phyloP scores from a whole-genome alignment of 2,888 invertebrate species.

The Caradrina clavipalpis region DNA sequence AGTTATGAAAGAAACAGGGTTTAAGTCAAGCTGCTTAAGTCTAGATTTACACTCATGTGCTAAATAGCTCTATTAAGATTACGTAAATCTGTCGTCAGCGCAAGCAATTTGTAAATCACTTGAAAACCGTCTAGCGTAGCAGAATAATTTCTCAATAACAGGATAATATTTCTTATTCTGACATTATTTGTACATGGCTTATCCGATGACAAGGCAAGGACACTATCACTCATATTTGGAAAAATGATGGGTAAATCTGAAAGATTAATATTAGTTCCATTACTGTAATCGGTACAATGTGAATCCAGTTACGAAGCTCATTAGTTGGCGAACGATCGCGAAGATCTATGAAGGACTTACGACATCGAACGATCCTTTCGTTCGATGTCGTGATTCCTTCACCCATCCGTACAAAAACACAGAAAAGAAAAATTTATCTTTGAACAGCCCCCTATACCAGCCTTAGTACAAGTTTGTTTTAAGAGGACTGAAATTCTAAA shows the following conservation, averaged over 20 bases:
- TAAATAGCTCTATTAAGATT: neutral
- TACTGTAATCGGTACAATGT: conserved; percentile 22
- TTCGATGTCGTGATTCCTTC: too few relatives aligned
- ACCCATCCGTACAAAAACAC: neutral
- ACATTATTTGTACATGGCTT: neutral
- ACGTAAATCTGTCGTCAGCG: neutral
- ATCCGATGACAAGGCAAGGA: neutral
- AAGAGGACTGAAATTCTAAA: conserved; percentile 22
- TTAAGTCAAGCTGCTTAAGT: neutral
- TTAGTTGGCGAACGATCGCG: conserved; percentile 18
- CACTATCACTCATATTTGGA: neutral
- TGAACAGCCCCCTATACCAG: neutral
- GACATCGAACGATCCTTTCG: too few relatives aligned
- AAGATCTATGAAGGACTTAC: conserved; percentile 14
- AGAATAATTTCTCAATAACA: neutral
- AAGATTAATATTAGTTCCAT: conserved; percentile 28
- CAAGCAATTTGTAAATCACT: neutral
- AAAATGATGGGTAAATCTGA: conserved; percentile 22
- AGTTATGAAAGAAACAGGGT: neutral
- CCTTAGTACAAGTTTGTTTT: conserved; percentile 4
- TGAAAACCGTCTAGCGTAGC: neutral
- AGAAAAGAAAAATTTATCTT: neutral
- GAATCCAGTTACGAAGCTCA: conserved; percentile 18
- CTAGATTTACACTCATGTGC: neutral
- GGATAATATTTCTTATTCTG: neutral